Percentiles rank a stretch among this genome's conserved stretches.
Conservation (phyloP, 2,113 vertebrate species). For the Pelodiscus sinensis region DNA sequence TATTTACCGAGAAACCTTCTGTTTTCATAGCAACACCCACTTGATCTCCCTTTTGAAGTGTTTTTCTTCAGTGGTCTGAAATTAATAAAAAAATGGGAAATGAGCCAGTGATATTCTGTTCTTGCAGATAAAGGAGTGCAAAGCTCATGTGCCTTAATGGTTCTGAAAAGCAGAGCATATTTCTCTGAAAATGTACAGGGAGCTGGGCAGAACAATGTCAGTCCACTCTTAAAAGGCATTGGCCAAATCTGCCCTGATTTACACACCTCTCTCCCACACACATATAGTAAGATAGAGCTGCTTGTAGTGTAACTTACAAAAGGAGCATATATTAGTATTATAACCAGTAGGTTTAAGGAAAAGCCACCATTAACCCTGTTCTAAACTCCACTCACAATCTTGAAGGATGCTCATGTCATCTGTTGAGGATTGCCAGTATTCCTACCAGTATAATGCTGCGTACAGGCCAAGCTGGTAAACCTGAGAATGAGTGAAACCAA, state of each 20-base stretch:
- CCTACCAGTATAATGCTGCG: background rate
- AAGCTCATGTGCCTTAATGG: background rate
- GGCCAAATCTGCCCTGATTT: background rate
- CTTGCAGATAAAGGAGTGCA: background rate
- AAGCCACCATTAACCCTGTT: fast-evolving
- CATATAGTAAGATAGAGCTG: background rate
- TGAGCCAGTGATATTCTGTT: background rate
- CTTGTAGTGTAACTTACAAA: background rate
- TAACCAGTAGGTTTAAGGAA: background rate
- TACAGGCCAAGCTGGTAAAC: background rate
- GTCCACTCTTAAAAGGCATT: background rate
- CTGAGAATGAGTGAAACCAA: background rate
- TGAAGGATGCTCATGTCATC: background rate
- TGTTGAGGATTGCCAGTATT: background rate
- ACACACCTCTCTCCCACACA: background rate
- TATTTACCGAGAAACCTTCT: background rate
- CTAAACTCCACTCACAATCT: background rate
- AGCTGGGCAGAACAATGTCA: background rate
- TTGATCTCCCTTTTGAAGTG: background rate
- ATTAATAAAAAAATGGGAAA: background rate
- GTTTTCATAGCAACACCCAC: slow-evolving; percentile 2
- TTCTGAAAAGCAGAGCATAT: background rate
- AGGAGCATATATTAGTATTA: background rate
- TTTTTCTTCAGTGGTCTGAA: background rate
- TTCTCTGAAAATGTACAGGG: background rate